A percentile compares a stretch with the other conserved stretches of the same genome.
phyloP scores from a whole-genome alignment of 2,888 invertebrate genomes.

The Eurytoma californica region DNA sequence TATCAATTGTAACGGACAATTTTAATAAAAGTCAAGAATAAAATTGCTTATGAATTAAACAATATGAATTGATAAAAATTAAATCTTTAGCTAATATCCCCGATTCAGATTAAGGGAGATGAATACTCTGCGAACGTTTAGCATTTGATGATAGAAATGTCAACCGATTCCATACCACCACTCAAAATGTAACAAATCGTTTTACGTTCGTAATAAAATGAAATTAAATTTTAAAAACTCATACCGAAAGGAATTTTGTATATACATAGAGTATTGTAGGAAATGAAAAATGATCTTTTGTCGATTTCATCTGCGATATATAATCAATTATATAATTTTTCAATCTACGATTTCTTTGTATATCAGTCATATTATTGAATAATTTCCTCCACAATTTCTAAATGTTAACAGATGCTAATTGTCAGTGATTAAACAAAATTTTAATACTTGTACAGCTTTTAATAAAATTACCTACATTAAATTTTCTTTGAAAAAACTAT shows the following conservation, averaged over 20 bases:
- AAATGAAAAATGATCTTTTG: neutral
- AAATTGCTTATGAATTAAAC: constrained; percentile 40
- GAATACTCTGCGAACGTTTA: too few species aligned
- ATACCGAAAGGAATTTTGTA: neutral
- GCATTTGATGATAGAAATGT: too few species aligned
- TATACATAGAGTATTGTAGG: neutral
- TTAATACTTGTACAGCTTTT: too few species aligned
- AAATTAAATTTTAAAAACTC: neutral
- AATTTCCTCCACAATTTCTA: constrained; percentile 11
- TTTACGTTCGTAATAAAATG: neutral
- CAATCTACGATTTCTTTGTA: neutral
- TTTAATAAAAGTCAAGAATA: constrained; percentile 35
- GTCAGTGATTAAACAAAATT: constrained; percentile 2
- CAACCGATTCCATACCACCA: too few species aligned
- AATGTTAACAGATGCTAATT: constrained; percentile 13
- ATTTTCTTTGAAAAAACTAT: too few species aligned
- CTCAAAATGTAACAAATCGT: too few species aligned
- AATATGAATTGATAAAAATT: constrained; percentile 24
- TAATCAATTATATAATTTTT: neutral
- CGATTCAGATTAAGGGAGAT: too few species aligned
- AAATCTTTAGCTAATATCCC: constrained; percentile 1
- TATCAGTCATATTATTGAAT: neutral
- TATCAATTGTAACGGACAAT: constrained; percentile 40
- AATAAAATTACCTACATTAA: too few species aligned
- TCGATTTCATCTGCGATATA: constrained; percentile 9